Percentiles rank a stretch among this genome's conserved stretches.
These are phyloP conservation scores for Heliconius ethilla DNA, from an alignment of 2,888 invertebrate genomes.

Conservation along the genomic window DNA sequence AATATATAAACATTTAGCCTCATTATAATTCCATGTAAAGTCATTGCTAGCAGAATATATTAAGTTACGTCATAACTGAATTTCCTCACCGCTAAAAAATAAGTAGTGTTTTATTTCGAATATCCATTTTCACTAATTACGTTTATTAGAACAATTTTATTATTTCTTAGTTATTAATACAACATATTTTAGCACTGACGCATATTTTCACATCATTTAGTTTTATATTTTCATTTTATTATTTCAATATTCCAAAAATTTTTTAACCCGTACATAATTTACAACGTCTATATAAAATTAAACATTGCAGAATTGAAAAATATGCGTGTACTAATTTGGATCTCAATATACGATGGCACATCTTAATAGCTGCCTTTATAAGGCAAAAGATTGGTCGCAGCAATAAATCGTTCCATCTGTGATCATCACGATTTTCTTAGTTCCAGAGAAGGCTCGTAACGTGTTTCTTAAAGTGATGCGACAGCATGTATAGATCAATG, in stretches of 20 bases:
- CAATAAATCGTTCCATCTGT: background rate
- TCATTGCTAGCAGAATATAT: slow-evolving; percentile 12
- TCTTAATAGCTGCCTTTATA: background rate
- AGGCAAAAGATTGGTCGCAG: background rate
- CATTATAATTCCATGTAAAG: slow-evolving; percentile 8
- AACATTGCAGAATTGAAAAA: background rate
- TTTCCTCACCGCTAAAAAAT: background rate
- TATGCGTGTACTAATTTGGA: background rate
- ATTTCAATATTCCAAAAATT: too few relatives aligned
- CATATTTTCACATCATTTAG: background rate
- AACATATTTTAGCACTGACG: too few relatives aligned
- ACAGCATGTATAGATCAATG: background rate
- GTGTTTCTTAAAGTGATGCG: background rate
- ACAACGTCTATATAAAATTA: background rate
- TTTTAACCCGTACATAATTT: background rate
- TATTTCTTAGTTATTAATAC: too few relatives aligned
- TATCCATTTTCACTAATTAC: background rate
- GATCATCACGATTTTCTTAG: background rate
- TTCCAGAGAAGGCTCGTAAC: background rate
- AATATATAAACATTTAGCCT: slow-evolving; percentile 14
- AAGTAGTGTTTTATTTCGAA: background rate
- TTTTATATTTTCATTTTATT: background rate
- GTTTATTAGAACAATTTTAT: background rate
- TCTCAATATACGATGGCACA: background rate
- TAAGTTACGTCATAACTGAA: background rate